Conservation (phyloP, 2,888 invertebrate species). For the Malthinus flaveolus region DNA sequence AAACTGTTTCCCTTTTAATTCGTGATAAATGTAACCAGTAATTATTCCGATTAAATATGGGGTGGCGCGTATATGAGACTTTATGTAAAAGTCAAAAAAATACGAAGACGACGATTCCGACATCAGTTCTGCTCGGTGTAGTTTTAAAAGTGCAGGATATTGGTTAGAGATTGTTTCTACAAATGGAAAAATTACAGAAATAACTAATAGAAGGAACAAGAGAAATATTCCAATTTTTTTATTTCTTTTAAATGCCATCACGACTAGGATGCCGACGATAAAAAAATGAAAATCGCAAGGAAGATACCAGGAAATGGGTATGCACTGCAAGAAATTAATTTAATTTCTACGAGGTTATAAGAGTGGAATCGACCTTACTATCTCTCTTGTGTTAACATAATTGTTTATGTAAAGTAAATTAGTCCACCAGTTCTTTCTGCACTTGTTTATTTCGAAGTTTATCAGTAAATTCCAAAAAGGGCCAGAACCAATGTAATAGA, state of each 20-base stretch:
- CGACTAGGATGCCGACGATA: conserved; percentile 51
- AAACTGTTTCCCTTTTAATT: background rate
- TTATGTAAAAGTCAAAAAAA: background rate
- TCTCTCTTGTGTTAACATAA: background rate
- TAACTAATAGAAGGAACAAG: background rate
- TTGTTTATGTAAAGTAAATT: background rate
- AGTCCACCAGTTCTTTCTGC: background rate
- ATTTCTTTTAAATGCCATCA: background rate
- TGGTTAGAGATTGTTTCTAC: background rate
- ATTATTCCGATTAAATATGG: background rate
- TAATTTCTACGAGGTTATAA: too few species aligned
- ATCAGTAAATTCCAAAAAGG: background rate
- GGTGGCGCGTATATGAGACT: background rate
- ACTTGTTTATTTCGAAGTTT: background rate
- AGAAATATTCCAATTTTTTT: background rate
- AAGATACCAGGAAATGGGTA: conserved; percentile 70
- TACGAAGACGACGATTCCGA: background rate
- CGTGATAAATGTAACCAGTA: background rate
- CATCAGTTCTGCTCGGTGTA: too few species aligned
- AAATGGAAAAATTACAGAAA: background rate
- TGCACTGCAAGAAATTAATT: conserved; percentile 60
- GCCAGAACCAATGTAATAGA: background rate
- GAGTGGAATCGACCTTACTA: background rate
- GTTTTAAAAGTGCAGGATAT: background rate
- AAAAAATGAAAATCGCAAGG: conserved; percentile 74